Conservation (phyloP, 1,140 invertebrate genomes). For the Pseudomyrmex sp. region DNA sequence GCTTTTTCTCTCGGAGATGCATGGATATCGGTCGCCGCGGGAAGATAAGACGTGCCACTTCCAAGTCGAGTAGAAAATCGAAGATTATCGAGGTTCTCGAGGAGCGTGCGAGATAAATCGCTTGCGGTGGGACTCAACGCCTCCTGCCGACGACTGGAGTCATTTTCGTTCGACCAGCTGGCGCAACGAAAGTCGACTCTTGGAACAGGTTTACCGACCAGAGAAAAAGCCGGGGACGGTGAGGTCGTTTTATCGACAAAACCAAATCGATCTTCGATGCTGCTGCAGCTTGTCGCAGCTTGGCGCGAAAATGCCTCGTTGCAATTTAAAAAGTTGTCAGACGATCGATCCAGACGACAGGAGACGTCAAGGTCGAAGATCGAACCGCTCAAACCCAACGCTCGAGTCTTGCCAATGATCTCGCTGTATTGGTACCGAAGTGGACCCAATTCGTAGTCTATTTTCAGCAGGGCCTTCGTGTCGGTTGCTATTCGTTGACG, state of each 20-base stretch:
- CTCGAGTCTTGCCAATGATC: constrained; percentile 65
- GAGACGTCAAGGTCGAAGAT: background rate
- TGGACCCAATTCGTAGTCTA: constrained; percentile 70
- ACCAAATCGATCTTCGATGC: constrained; percentile 15
- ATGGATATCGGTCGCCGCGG: background rate
- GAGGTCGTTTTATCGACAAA: constrained; percentile 46
- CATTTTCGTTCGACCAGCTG: constrained; percentile 22
- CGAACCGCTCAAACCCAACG: constrained; percentile 30
- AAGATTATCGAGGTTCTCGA: background rate
- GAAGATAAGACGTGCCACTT: constrained; percentile 17
- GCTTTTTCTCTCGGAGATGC: background rate
- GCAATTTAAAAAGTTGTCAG: constrained; percentile 21
- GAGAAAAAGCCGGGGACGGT: constrained; percentile 29
- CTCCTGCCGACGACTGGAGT: constrained; percentile 27
- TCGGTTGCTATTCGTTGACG: constrained; percentile 41
- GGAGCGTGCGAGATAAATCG: background rate
- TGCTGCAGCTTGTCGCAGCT: background rate
- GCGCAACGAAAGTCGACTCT: constrained; percentile 7
- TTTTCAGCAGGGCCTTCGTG: constrained; percentile 63
- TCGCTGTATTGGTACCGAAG: constrained; percentile 66
- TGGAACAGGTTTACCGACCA: constrained; percentile 5
- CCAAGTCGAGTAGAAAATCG: background rate
- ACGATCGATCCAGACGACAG: background rate
- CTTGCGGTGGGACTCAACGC: background rate
- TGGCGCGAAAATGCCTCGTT: background rate